These are phyloP conservation scores for Lasiurus cinereus DNA, from an alignment of 2,113 vertebrate genomes.

Conservation along the genomic window DNA sequence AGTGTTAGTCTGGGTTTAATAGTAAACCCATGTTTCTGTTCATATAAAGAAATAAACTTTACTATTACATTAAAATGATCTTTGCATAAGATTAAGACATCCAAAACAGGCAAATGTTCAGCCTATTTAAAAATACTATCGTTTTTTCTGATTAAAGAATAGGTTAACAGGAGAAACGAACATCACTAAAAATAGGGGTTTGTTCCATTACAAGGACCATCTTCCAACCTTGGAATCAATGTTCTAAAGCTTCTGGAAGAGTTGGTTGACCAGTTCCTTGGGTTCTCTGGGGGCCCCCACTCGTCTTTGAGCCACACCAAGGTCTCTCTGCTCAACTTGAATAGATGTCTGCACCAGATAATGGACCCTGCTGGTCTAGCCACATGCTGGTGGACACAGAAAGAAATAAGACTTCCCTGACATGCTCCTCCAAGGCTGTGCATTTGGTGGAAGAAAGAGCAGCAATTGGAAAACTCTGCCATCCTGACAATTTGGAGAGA, in stretches of 20 bases:
- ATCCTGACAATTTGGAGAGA: background rate
- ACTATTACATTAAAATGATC: constrained; percentile 49
- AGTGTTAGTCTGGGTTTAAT: constrained; percentile 49
- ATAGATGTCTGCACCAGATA: background rate
- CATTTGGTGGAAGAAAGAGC: background rate
- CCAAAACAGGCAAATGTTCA: constrained; percentile 25
- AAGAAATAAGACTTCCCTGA: background rate
- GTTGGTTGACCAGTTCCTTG: background rate
- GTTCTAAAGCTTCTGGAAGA: background rate
- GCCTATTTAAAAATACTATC: constrained; percentile 20
- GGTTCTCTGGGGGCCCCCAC: background rate
- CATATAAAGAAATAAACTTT: constrained; percentile 63
- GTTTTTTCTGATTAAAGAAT: constrained; percentile 40
- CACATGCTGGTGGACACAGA: background rate
- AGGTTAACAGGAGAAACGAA: constrained; percentile 2
- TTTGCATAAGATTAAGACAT: constrained; percentile 48
- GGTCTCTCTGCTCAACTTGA: background rate
- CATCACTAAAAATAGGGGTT: background rate
- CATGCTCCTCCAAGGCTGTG: background rate
- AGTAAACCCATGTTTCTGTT: constrained; percentile 62
- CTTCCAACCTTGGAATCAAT: constrained; percentile 15
- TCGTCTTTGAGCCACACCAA: background rate
- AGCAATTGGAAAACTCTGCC: background rate
- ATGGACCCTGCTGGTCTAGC: background rate
- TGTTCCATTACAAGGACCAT: background rate